Conservation (phyloP, 2,797 vertebrate genomes). For the Nyctalus aviator region DNA sequence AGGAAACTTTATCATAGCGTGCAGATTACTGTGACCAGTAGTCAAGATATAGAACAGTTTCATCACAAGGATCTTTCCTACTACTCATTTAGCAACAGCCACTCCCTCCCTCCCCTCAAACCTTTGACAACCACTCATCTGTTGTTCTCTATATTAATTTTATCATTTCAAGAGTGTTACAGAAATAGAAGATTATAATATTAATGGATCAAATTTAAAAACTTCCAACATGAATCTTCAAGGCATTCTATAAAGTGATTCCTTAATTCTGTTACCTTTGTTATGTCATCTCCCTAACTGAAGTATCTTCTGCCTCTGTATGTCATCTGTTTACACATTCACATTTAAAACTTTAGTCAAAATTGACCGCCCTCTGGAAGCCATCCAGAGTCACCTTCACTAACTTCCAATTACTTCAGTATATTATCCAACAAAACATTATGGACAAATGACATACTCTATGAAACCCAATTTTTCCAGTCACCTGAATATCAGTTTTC, state of each 20-base stretch:
- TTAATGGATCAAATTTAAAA: slow-evolving; percentile 19
- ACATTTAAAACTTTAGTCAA: slow-evolving; percentile 34
- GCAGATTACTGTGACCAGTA: not conserved
- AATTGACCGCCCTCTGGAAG: not conserved
- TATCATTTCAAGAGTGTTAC: not conserved
- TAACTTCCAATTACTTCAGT: not conserved
- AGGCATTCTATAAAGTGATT: not conserved
- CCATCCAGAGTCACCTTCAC: not conserved
- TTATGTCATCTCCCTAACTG: not conserved
- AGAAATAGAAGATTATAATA: not conserved
- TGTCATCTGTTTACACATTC: not conserved
- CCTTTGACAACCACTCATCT: not conserved
- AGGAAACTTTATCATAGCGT: not conserved
- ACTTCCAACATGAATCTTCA: not conserved
- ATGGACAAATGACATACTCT: not conserved
- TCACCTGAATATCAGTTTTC: slow-evolving; percentile 9
- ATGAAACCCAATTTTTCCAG: slow-evolving; percentile 18
- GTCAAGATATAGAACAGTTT: not conserved
- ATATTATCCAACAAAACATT: not conserved
- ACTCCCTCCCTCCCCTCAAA: not conserved
- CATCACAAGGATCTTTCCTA: not conserved
- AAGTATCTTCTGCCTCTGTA: not conserved
- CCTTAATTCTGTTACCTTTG: not conserved
- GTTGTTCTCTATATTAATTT: not conserved
- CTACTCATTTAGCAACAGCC: not conserved